These are phyloP conservation scores for Eleutherodactylus coqui DNA, from an alignment of 2,797 vertebrate species.

Conservation along the genomic window DNA sequence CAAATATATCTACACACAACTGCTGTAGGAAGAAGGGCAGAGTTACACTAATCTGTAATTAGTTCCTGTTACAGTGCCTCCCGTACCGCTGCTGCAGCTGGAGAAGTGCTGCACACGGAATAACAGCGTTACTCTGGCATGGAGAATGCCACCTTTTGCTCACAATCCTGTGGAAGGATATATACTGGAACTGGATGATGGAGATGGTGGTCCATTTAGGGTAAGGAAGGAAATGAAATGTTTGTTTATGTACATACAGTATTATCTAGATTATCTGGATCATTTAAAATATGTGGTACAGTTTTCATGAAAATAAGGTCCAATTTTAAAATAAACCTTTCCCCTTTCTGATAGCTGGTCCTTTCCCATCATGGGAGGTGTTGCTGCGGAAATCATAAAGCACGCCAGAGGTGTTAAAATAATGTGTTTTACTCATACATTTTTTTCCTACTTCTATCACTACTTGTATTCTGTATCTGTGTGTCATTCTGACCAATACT, in stretches of 20 bases:
- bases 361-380: too few species aligned
- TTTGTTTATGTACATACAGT: background rate
- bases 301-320: too few species aligned
- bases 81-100: conserved; percentile 89
- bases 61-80: conserved; percentile 83
- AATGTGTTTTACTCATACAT: too few species aligned
- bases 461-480: too few species aligned
- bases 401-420: too few species aligned
- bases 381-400: too few species aligned
- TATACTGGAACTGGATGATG: conserved; percentile 96
- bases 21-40: conserved; percentile 63
- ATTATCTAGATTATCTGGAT: background rate
- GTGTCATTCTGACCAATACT: too few species aligned
- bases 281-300: background rate
- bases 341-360: too few species aligned
- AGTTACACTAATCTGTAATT: conserved; percentile 71
- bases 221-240: conserved; percentile 73
- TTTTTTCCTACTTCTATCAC: too few species aligned
- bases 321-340: too few species aligned
- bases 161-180: conserved; percentile 90
- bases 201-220: conserved; percentile 94
- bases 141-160: conserved; percentile 85
- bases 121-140: conserved; percentile 96
- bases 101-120: conserved; percentile 96
- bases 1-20: conserved; percentile 21